phyloP scores from a whole-genome alignment of 2,113 vertebrate genomes.

The Sinocyclocheilus anshuiensis region DNA sequence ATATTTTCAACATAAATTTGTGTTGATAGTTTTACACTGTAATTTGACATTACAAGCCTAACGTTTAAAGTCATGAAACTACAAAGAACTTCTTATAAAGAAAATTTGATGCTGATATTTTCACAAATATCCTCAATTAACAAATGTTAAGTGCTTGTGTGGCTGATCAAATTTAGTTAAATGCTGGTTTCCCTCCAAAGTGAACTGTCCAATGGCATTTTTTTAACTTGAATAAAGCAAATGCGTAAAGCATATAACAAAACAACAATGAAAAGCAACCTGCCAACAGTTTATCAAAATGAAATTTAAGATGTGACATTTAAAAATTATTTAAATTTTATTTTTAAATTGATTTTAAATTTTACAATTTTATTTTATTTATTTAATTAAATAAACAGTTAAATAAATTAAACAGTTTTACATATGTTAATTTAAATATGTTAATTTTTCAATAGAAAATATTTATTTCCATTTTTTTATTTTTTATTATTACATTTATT shows the following conservation, averaged over 20 bases:
- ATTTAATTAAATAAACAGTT: no score
- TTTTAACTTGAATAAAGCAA: not conserved
- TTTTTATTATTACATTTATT: not conserved
- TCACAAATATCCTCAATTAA: not conserved
- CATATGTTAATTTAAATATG: no score
- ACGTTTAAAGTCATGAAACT: not conserved
- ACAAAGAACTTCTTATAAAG: not conserved
- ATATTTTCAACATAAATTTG: not conserved
- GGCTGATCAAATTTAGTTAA: not conserved
- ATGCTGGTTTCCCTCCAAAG: not conserved
- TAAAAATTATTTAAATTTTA: no score
- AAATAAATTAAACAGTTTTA: no score
- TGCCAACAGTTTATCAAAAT: no score
- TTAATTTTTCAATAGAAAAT: no score
- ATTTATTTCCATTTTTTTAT: no score
- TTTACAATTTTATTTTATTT: no score
- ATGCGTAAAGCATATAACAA: no score
- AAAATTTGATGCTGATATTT: not conserved
- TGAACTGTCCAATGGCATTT: not conserved
- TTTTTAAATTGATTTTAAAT: no score
- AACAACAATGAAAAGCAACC: no score
- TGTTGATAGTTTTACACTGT: not conserved
- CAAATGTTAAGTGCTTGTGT: not conserved
- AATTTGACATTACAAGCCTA: not conserved
- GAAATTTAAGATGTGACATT: no score